These are phyloP conservation scores for Odontamblyopus lacepedii DNA, from an alignment of 2,797 vertebrate genomes.

Conservation along the genomic window DNA sequence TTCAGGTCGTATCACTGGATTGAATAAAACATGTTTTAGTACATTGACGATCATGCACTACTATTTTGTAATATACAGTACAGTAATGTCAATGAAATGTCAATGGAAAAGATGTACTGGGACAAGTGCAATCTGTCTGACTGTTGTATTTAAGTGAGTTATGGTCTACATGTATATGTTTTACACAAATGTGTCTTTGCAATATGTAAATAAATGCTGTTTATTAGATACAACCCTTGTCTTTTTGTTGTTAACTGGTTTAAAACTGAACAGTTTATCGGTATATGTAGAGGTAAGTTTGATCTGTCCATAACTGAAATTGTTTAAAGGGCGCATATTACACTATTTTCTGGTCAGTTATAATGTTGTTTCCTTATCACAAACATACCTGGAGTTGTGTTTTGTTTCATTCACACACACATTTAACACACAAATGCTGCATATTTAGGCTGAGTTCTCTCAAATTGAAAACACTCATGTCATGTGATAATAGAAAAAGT, in stretches of 20 bases:
- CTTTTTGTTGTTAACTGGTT: not conserved
- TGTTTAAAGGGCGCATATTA: no score
- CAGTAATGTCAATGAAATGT: not conserved
- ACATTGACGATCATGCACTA: not conserved
- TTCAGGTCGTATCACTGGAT: conserved; percentile 71
- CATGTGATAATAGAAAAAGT: no score
- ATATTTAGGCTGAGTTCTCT: no score
- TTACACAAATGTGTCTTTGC: not conserved
- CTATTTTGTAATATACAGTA: not conserved
- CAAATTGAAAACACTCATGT: no score
- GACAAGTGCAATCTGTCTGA: not conserved
- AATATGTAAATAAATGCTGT: conserved; percentile 1
- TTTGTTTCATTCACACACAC: no score
- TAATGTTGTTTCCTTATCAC: no score
- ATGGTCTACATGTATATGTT: not conserved
- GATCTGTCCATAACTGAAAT: no score
- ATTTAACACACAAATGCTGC: no score
- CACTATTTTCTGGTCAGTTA: no score
- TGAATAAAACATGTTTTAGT: conserved; percentile 38
- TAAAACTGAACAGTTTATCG: not conserved
- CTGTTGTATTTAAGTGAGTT: not conserved
- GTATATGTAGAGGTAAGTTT: no score
- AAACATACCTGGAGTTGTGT: no score
- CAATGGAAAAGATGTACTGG: not conserved
- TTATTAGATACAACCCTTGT: not conserved